Evolutionary conservation across 1,140 invertebrate genomes (phyloP), one percentile per base, ranked within the genome.

Genomic region (Drosophila nebulosa): DNA sequence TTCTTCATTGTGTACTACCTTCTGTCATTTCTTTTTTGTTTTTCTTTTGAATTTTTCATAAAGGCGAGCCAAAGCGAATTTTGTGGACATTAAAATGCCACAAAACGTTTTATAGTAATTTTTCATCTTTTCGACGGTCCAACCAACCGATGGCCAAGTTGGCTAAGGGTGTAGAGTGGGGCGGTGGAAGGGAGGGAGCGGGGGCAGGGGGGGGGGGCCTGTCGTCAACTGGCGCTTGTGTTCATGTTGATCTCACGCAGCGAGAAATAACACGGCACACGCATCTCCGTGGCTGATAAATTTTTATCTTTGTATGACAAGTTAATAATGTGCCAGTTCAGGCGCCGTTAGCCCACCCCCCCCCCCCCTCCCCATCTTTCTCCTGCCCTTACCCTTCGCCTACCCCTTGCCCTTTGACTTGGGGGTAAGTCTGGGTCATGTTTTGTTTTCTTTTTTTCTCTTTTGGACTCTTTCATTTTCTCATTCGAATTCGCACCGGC

Each of bases 91-190:
- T 89, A 85, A 80, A 84, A 89, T 89, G 86, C 85, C 86, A 81
- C 86, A 90, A 90, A 89, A 81, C 86, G 85, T 90, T 90, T 90
- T 80, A 89, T 90, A 89, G 85, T 90, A 90, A 89, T 89, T 89
- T 89, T 89, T 89, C 85, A 89, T 84, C 71, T 85, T 89, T 81
- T 83, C 84, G 64, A 36, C 81, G 72, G 64, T 65, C 56, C 53
- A 39, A 16, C 4, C 55, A 50, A 16, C 9, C 18, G 30, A n/a
- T n/a, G 56, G 9, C 61, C 46, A 42, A 65, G 53, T 27, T 27
- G 46, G 52, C 58, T 27, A 53, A 12, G 42, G 39, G 61, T 26
- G 32, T 30, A n/a, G n/a, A n/a, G n/a, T n/a, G n/a, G n/a, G n/a
- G n/a, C n/a, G n/a, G n/a, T n/a, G n/a, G 35, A 9, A 18, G 21